Conservation (phyloP, 2,113 vertebrate genomes). For the Trematocara stigmaticum region DNA sequence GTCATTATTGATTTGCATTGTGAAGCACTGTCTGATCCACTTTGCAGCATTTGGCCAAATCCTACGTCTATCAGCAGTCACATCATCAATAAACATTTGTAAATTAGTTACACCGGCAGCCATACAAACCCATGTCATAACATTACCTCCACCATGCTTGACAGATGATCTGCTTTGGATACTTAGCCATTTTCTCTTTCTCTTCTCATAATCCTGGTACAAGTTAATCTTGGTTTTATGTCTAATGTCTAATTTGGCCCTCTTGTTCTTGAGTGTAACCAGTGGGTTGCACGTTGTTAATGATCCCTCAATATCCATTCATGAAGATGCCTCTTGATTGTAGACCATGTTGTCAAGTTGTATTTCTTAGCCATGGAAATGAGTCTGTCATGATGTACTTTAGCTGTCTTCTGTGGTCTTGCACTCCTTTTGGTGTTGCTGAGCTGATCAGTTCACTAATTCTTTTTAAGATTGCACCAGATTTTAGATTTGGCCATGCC, state of each 20-base stretch:
- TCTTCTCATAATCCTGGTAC: not conserved
- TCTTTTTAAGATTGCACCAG: not conserved
- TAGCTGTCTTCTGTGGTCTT: not conserved
- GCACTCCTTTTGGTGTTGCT: not conserved
- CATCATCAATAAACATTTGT: not conserved
- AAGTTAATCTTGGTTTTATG: not conserved
- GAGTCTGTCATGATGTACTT: not conserved
- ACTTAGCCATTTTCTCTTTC: not conserved
- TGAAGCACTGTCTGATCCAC: not conserved
- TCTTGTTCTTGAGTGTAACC: not conserved
- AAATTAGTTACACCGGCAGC: not conserved
- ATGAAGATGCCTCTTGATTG: not conserved
- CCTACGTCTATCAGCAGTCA: not conserved
- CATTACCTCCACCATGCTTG: not conserved
- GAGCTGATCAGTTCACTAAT: not conserved
- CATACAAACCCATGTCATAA: not conserved
- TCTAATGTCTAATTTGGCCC: not conserved
- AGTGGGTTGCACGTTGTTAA: not conserved
- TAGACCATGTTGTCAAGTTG: not conserved
- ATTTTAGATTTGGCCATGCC: not conserved
- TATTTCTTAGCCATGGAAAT: not conserved
- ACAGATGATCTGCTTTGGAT: not conserved
- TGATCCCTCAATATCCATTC: not conserved
- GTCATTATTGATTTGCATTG: not conserved
- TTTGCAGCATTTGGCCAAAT: not conserved